A percentile compares a stretch with the other conserved stretches of the same genome.
These are phyloP conservation scores for Drosophila parabipectinata DNA, from an alignment of 1,140 invertebrate genomes.

Conservation along the genomic window DNA sequence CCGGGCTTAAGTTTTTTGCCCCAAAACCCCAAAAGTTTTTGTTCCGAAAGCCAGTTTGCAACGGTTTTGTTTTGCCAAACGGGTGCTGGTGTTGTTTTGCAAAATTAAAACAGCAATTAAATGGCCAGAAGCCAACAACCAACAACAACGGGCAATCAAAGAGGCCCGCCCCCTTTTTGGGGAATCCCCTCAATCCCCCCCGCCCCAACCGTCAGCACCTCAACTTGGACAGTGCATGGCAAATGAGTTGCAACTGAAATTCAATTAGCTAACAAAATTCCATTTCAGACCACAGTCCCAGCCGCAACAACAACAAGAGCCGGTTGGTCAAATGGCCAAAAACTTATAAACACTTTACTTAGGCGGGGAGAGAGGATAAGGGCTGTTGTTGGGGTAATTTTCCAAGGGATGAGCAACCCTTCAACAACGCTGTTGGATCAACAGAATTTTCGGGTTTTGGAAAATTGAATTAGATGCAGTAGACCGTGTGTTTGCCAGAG, in stretches of 20 bases:
- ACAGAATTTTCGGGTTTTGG: slow-evolving; percentile 80
- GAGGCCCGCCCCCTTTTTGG: not conserved
- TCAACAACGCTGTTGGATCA: slow-evolving; percentile 78
- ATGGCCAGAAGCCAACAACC: slow-evolving; percentile 75
- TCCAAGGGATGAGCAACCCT: slow-evolving; percentile 41
- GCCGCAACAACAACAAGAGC: slow-evolving; percentile 42
- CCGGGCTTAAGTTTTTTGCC: slow-evolving; percentile 36
- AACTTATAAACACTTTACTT: slow-evolving; percentile 75
- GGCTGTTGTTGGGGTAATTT: not conserved
- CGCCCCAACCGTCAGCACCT: slow-evolving; percentile 7
- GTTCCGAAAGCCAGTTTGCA: slow-evolving; percentile 36
- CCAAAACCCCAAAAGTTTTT: slow-evolving; percentile 43
- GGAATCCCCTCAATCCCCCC: not conserved
- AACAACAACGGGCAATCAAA: slow-evolving; percentile 29
- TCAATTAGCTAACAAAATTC: slow-evolving; percentile 82
- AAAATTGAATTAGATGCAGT: slow-evolving; percentile 82
- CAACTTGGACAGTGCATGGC: slow-evolving; percentile 57
- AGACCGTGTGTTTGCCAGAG: slow-evolving; percentile 62
- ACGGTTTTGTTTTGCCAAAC: slow-evolving; percentile 37
- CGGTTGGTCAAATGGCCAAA: slow-evolving; percentile 56
- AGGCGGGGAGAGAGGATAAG: not conserved
- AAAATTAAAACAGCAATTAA: slow-evolving; percentile 81
- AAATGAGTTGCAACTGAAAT: slow-evolving; percentile 82
- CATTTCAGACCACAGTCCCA: slow-evolving; percentile 69
- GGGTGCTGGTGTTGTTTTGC: slow-evolving; percentile 42